phyloP scores from a whole-genome alignment of 1,140 invertebrate genomes.

The Tetramorium alpestre region DNA sequence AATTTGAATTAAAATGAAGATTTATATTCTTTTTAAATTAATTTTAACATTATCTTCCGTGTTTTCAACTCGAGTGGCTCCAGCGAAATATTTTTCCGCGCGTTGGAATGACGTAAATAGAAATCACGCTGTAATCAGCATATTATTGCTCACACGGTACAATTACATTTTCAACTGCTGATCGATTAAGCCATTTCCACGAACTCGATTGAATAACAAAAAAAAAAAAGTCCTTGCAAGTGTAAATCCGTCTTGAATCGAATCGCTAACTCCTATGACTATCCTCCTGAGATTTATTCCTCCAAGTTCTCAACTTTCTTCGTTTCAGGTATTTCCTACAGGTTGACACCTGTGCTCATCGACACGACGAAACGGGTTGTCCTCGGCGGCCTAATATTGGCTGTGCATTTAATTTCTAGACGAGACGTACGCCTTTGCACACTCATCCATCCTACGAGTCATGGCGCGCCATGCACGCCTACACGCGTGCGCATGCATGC shows the following conservation, averaged over 20 bases:
- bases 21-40: background rate
- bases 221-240: background rate
- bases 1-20: background rate
- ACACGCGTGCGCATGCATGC: background rate
- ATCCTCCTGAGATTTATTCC: background rate
- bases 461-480: conserved; percentile 32
- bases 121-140: background rate
- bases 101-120: conserved; percentile 20
- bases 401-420: conserved; percentile 29
- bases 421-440: conserved; percentile 49
- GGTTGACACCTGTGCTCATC: background rate
- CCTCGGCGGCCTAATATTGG: conserved; percentile 4
- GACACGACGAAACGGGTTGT: background rate
- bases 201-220: background rate
- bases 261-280: background rate
- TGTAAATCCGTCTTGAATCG: background rate
- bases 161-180: background rate
- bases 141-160: background rate
- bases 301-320: background rate
- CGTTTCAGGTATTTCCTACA: background rate
- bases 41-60: background rate
- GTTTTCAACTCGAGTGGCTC: background rate
- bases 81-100: background rate
- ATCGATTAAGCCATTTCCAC: conserved; percentile 5
- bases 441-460: conserved; percentile 61